These are phyloP conservation scores for Synergus laeviventris DNA, from an alignment of 2,888 invertebrate species.

Conservation along the genomic window DNA sequence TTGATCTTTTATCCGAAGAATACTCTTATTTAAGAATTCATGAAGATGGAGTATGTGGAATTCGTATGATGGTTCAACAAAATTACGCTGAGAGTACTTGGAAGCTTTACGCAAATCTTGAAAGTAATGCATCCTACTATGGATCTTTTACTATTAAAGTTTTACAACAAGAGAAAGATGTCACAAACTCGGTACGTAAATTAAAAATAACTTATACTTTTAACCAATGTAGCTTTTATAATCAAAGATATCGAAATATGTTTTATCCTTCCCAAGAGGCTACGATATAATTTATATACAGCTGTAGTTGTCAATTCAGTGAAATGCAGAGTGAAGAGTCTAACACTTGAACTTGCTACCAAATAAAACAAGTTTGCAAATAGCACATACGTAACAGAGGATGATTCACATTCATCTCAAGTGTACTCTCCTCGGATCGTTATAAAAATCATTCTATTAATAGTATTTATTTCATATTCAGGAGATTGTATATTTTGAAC, in stretches of 20 bases:
- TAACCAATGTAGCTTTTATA: no score
- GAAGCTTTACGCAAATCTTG: conserved; percentile 49
- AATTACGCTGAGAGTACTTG: conserved; percentile 47
- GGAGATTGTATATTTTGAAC: neutral
- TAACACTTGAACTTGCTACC: no score
- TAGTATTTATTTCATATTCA: conserved; percentile 1
- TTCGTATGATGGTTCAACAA: conserved; percentile 49
- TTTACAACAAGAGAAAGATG: neutral
- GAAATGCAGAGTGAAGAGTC: no score
- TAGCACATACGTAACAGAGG: no score
- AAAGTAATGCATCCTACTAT: conserved; percentile 38
- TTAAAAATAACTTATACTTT: neutral
- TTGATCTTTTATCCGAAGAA: conserved; percentile 15
- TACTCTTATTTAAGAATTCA: neutral
- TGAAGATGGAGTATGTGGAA: conserved; percentile 52
- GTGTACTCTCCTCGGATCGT: no score
- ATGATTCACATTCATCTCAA: no score
- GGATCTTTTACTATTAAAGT: conserved; percentile 41
- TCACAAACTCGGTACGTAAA: neutral
- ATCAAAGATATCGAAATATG: no score
- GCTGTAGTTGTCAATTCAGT: no score
- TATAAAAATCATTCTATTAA: neutral
- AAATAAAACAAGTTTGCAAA: no score
- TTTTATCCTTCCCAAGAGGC: no score
- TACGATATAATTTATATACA: no score